A percentile compares a stretch with the other conserved stretches of the same genome.
phyloP scores from a whole-genome alignment of 1,140 invertebrate genomes.

The Calosoma granatense region DNA sequence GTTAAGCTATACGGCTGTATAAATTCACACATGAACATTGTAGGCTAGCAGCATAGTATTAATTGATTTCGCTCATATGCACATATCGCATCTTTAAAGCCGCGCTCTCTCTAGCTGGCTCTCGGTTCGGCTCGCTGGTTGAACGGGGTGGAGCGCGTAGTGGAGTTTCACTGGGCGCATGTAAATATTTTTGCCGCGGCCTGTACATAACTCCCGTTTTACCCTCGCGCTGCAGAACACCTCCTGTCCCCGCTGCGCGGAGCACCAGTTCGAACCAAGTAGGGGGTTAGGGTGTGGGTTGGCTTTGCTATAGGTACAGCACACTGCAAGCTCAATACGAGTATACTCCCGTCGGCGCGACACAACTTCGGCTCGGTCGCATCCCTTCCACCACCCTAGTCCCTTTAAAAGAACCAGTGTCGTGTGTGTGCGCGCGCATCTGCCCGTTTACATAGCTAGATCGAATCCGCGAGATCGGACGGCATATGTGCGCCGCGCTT shows the following conservation, averaged over 20 bases:
- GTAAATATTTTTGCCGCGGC: constrained; percentile 33
- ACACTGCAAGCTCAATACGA: constrained; percentile 26
- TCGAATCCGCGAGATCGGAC: background rate
- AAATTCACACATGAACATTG: too few relatives aligned
- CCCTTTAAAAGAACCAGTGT: background rate
- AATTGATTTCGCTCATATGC: too few relatives aligned
- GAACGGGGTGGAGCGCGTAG: too few relatives aligned
- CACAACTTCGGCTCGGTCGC: background rate
- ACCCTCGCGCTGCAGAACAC: constrained; percentile 19
- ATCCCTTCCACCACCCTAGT: background rate
- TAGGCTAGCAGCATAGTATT: too few relatives aligned
- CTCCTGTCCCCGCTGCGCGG: constrained; percentile 18
- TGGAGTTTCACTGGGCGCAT: too few relatives aligned
- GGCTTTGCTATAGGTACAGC: constrained; percentile 13
- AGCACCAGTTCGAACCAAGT: background rate
- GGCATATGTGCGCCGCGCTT: too few relatives aligned
- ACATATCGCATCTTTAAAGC: too few relatives aligned
- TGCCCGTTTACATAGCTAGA: background rate
- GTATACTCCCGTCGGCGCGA: constrained; percentile 27
- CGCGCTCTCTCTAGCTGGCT: too few relatives aligned
- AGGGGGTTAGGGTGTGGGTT: constrained; percentile 13
- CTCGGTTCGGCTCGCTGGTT: too few relatives aligned
- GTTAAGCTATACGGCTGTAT: too few relatives aligned
- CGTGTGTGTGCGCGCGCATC: background rate
- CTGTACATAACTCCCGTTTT: constrained; percentile 34